A percentile compares a stretch with the other conserved stretches of the same genome.
These are phyloP conservation scores for Notothenia coriiceps DNA, from an alignment of 2,113 vertebrate genomes.

Conservation along the genomic window DNA sequence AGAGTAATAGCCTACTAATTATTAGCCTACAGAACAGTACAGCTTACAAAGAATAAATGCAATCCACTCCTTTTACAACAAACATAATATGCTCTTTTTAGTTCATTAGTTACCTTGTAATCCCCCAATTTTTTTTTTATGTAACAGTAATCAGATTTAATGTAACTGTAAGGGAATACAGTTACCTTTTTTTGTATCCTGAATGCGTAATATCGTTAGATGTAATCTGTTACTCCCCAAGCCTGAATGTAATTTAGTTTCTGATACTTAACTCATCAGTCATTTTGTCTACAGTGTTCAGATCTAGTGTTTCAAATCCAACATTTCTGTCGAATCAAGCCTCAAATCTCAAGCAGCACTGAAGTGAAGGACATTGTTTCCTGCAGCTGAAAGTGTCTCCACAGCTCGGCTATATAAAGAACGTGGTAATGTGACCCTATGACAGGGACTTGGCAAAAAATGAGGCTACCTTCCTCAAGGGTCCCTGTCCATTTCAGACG, in stretches of 20 bases:
- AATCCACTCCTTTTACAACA: too few relatives aligned
- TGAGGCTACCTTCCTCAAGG: conserved; percentile 76
- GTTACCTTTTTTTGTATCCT: too few relatives aligned
- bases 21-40: too few relatives aligned
- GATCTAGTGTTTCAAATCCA: not conserved
- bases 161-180: too few relatives aligned
- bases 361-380: conserved; percentile 45
- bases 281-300: conserved; percentile 2
- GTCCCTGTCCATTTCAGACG: conserved; percentile 72
- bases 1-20: too few relatives aligned
- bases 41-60: too few relatives aligned
- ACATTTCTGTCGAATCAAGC: conserved; percentile 24
- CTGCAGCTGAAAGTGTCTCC: conserved; percentile 52
- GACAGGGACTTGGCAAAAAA: conserved; percentile 77
- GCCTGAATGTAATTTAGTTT: not conserved
- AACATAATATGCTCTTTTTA: too few relatives aligned
- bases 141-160: too few relatives aligned
- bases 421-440: conserved; percentile 70
- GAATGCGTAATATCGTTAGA: too few relatives aligned
- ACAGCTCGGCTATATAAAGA: conserved; percentile 70
- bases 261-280: conserved; percentile 11
- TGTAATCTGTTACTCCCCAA: too few relatives aligned
- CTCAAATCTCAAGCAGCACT: conserved; percentile 32
- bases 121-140: too few relatives aligned
- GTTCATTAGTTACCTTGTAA: too few relatives aligned